These are phyloP conservation scores for Rhombomys opimus DNA, from an alignment of 2,113 vertebrate species.

Conservation along the genomic window DNA sequence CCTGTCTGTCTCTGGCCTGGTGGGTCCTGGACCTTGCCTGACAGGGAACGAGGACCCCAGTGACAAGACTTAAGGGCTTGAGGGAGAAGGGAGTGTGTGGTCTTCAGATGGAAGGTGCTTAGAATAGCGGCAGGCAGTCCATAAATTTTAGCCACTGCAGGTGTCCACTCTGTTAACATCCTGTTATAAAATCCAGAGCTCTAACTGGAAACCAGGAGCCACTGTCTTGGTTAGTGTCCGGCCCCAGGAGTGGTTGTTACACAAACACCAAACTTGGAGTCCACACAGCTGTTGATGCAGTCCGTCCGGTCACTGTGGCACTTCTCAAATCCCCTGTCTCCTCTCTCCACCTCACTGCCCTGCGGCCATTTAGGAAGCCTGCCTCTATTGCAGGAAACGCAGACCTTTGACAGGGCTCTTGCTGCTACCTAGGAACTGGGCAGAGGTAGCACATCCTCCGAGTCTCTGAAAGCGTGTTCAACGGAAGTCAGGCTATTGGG, in stretches of 20 bases:
- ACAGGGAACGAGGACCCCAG: not conserved
- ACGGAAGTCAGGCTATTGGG: not conserved
- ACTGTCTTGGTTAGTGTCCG: constrained; percentile 10
- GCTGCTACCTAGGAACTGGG: not conserved
- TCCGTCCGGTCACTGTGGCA: not conserved
- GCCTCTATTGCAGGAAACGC: not conserved
- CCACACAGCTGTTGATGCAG: not conserved
- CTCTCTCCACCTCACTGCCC: no score
- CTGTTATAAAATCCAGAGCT: constrained; percentile 31
- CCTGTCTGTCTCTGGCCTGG: not conserved
- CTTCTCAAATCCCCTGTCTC: not conserved
- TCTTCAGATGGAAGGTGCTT: constrained; percentile 23
- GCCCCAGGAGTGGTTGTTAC: not conserved
- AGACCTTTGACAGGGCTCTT: not conserved
- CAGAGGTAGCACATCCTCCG: constrained; percentile 4
- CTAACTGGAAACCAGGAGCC: constrained; percentile 51
- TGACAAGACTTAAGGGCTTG: not conserved
- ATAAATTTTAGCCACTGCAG: not conserved
- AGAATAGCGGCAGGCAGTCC: not conserved
- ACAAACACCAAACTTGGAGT: not conserved
- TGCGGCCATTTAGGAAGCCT: not conserved
- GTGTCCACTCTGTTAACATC: not conserved
- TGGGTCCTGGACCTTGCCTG: not conserved
- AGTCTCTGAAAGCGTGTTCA: not conserved
- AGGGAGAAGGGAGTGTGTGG: not conserved